Conservation (phyloP, 2,888 invertebrate genomes). For the Campaea margaritaria region DNA sequence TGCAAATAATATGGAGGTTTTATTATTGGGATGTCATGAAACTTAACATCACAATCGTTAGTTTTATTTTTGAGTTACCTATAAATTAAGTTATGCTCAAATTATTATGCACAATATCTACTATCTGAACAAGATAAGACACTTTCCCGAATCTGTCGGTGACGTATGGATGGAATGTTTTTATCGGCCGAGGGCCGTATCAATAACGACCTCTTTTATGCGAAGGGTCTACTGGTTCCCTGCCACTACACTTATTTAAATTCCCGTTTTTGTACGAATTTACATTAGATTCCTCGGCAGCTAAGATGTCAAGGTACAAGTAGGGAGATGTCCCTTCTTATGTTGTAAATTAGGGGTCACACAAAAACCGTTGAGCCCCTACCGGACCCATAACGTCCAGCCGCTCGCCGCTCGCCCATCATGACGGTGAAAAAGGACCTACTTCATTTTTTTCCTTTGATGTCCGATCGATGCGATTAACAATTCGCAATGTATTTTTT, state of each 20-base stretch:
- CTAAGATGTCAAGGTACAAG: slow-evolving; percentile 74
- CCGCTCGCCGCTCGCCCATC: slow-evolving; percentile 60
- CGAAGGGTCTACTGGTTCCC: slow-evolving; percentile 67
- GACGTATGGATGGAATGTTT: slow-evolving; percentile 55
- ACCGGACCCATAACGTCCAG: slow-evolving; percentile 80
- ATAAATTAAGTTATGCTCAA: slow-evolving; percentile 4
- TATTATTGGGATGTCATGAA: too few species aligned
- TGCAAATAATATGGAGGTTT: background rate
- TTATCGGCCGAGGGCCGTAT: slow-evolving; percentile 68
- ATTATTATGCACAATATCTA: slow-evolving; percentile 7
- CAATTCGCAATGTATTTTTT: slow-evolving; percentile 70
- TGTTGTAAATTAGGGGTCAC: slow-evolving; percentile 84
- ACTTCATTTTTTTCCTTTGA: slow-evolving; percentile 62
- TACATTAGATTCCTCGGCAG: slow-evolving; percentile 79
- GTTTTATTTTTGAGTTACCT: background rate
- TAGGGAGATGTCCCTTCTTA: slow-evolving; percentile 76
- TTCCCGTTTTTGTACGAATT: slow-evolving; percentile 82
- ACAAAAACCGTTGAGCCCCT: slow-evolving; percentile 83
- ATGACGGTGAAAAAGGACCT: slow-evolving; percentile 75
- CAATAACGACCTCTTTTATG: slow-evolving; percentile 76
- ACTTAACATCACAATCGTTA: background rate
- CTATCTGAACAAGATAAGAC: slow-evolving; percentile 1
- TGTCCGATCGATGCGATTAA: slow-evolving; percentile 73
- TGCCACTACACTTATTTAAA: slow-evolving; percentile 82
- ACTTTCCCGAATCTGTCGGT: slow-evolving; percentile 27